Evolutionary conservation across 1,140 invertebrate genomes (phyloP).

Genomic region (Drosophila sulfurigaster): DNA sequence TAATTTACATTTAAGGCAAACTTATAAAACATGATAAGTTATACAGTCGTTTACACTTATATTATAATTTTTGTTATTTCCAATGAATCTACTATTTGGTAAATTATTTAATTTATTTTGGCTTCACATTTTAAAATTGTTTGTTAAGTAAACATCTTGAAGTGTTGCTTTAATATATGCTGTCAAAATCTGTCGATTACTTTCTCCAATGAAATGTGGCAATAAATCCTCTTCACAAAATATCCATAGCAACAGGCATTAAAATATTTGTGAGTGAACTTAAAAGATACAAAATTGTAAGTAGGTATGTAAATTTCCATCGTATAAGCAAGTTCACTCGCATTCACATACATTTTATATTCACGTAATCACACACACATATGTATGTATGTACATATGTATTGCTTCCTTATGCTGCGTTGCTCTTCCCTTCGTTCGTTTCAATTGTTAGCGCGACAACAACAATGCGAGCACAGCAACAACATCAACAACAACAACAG

Average conservation of each 20-base stretch:
- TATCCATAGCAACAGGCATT: neutral
- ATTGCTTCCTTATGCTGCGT: slow-evolving; percentile 22
- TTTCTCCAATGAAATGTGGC: neutral
- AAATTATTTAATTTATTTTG: too few relatives aligned
- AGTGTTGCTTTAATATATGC: neutral
- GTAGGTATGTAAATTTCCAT: neutral
- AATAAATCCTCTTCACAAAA: neutral
- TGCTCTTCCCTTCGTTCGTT: slow-evolving; percentile 13
- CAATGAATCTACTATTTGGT: too few relatives aligned
- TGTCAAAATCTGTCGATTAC: neutral
- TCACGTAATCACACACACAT: neutral
- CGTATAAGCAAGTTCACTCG: neutral
- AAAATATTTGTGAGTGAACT: neutral
- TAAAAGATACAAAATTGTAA: slow-evolving; percentile 2
- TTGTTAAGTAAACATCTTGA: too few relatives aligned
- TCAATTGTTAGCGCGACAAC: slow-evolving; percentile 51
- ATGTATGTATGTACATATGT: neutral
- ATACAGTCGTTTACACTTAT: too few relatives aligned
- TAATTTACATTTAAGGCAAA: too few relatives aligned
- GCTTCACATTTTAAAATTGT: too few relatives aligned
- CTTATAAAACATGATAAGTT: too few relatives aligned
- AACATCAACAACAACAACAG: slow-evolving; percentile 40
- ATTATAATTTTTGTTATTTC: too few relatives aligned
- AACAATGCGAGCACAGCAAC: slow-evolving; percentile 34
- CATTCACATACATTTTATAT: neutral